phyloP scores from a whole-genome alignment of 2,888 invertebrate genomes.

The Exocentrus adspersus region DNA sequence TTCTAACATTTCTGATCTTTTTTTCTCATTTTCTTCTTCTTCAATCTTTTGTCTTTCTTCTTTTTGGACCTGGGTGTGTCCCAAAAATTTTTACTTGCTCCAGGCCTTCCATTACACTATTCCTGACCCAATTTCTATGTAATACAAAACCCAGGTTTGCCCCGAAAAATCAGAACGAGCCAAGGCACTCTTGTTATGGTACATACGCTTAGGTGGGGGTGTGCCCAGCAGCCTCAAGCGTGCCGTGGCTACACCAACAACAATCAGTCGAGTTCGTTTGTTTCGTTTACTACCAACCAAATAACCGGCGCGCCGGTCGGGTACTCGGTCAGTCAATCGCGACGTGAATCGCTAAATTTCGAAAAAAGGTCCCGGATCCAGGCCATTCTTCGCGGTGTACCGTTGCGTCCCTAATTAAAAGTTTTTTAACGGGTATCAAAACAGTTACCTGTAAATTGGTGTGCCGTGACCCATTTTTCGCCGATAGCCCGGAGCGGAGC shows the following conservation, averaged over 20 bases:
- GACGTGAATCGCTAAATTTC: conserved; percentile 32
- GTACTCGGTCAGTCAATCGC: conserved; percentile 39
- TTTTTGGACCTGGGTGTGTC: too few relatives aligned
- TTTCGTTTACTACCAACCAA: conserved; percentile 39
- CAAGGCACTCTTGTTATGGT: conserved; percentile 28
- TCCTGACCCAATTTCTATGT: conserved; percentile 31
- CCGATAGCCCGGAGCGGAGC: conserved; percentile 19
- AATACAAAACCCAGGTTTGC: conserved; percentile 20
- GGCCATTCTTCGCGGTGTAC: not conserved
- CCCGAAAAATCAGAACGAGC: conserved; percentile 14
- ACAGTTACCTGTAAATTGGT: conserved; percentile 6
- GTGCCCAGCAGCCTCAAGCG: conserved; percentile 3
- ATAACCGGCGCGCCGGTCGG: conserved; percentile 30
- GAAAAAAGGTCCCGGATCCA: conserved; percentile 32
- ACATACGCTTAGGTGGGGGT: conserved; percentile 30
- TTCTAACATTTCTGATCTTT: too few relatives aligned
- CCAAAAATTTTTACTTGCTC: too few relatives aligned
- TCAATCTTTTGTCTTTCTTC: too few relatives aligned
- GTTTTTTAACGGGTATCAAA: not conserved
- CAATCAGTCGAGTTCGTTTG: conserved; percentile 35
- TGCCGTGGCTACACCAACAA: conserved; percentile 20
- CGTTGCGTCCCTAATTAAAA: not conserved
- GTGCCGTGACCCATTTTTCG: conserved; percentile 30
- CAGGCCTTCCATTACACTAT: too few relatives aligned
- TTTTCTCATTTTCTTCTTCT: too few relatives aligned